Evolutionary conservation across 2,113 vertebrate genomes (phyloP).

Genomic region (Prinia subflava): DNA sequence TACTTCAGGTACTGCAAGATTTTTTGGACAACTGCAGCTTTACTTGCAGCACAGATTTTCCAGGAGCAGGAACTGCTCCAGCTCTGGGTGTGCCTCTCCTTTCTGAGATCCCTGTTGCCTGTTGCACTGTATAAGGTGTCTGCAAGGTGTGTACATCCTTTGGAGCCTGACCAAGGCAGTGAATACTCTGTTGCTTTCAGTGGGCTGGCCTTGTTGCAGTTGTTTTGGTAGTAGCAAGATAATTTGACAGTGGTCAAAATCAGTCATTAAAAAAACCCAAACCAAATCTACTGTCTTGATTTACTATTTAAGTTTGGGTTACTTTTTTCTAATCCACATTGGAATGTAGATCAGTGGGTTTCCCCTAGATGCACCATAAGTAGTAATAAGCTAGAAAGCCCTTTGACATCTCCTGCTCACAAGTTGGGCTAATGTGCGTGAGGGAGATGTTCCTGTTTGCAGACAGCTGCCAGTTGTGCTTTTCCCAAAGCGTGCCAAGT

Average conservation of each 20-base stretch:
- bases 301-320: background rate
- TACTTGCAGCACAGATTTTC: background rate
- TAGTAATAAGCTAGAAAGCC: background rate
- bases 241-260: background rate
- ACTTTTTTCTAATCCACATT: background rate
- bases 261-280: background rate
- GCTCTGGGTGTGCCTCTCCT: background rate
- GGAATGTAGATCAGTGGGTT: background rate
- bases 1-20: background rate
- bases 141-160: accelerated
- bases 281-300: background rate
- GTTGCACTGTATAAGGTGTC: background rate
- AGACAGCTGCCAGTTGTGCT: background rate
- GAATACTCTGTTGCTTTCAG: background rate
- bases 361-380: background rate
- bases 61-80: background rate
- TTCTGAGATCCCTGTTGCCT: background rate
- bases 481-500: background rate
- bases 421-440: accelerated
- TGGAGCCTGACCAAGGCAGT: background rate
- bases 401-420: background rate
- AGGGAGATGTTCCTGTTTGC: background rate
- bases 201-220: background rate
- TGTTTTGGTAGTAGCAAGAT: background rate
- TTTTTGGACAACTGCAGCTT: background rate